Base-by-base conservation (phyloP, 23 tunicate genomes). In the Ciona savignyi region DNA sequence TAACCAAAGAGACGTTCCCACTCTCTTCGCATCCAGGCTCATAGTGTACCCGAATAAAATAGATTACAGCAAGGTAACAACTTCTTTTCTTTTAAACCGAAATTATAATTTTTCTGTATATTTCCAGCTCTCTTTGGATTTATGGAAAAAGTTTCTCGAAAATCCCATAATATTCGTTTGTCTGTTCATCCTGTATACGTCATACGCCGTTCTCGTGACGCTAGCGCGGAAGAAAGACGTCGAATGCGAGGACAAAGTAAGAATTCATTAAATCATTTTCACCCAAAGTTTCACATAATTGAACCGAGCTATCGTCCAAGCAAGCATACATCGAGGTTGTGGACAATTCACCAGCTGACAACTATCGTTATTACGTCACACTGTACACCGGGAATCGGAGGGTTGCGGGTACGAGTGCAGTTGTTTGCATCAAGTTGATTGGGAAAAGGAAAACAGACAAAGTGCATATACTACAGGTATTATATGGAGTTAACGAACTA, bases 391-490 rank as follows among this genome's bases (percentile, higher is more conserved):
- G 93, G 11, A 80, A 69, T 63, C 71, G 86, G 22, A 70, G 65
- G 0, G 1, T 33, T 22, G 77, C 93, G 3, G 77, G 93, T 2
- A 77, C 81, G 9, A 74, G 77, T 1, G 76, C 93, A 9, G 80
- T 77, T 34, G 93, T 86, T 32, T 83, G 80, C 2, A 51, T 86
- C 29, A 67, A 28, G 0, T 28, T 86, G 65, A 62, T 65, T 32
- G 93, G 93, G 21, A 61, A 67, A 31, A 74, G 68, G 24, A 22
- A 20, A 1, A 70, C 68, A 35, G 75, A 81, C 62, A 29, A 68
- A 24, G 93, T 80, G 2, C 93, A 86, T 35, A 21, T 86, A 4
- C 32, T 86, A 3, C 93, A 86, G 42, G 93, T 86, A 69, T n/a
- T n/a, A n/a, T n/a, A n/a, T n/a, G n/a, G n/a, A n/a, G n/a, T n/a